These are phyloP conservation scores for Protonemura montana DNA, from an alignment of 2,888 invertebrate species.

Conservation along the genomic window DNA sequence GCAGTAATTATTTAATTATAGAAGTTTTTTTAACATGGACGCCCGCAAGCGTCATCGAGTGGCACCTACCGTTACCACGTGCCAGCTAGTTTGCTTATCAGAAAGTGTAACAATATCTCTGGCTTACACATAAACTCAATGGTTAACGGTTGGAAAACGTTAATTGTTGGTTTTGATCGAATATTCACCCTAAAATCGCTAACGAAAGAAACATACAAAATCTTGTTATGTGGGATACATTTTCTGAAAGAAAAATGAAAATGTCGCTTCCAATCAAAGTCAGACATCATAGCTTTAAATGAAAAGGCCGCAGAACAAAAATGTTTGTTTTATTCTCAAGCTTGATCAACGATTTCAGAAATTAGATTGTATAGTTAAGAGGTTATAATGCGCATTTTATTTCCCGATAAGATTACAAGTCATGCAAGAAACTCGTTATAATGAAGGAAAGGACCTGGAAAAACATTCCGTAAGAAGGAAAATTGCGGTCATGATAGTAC, in stretches of 20 bases:
- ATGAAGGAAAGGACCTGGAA: conserved; percentile 17
- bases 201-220: neutral
- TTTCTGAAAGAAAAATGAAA: neutral
- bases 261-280: neutral
- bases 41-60: too few relatives aligned
- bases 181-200: neutral
- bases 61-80: too few relatives aligned
- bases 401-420: conserved; percentile 16
- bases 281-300: neutral
- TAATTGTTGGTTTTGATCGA: neutral
- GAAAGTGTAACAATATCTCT: too few relatives aligned
- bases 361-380: conserved; percentile 15
- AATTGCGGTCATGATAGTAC: conserved; percentile 37
- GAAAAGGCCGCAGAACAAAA: neutral
- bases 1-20: too few relatives aligned
- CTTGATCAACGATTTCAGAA: neutral
- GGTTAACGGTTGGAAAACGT: neutral
- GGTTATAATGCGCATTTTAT: conserved; percentile 25
- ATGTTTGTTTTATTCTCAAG: neutral
- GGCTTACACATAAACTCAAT: too few relatives aligned
- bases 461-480: conserved; percentile 18
- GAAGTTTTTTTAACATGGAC: too few relatives aligned
- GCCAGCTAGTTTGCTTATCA: too few relatives aligned
- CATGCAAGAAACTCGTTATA: conserved; percentile 35
- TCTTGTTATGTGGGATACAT: neutral